phyloP scores from a whole-genome alignment of 2,113 vertebrate genomes.

The Chascanopsetta lugubris region DNA sequence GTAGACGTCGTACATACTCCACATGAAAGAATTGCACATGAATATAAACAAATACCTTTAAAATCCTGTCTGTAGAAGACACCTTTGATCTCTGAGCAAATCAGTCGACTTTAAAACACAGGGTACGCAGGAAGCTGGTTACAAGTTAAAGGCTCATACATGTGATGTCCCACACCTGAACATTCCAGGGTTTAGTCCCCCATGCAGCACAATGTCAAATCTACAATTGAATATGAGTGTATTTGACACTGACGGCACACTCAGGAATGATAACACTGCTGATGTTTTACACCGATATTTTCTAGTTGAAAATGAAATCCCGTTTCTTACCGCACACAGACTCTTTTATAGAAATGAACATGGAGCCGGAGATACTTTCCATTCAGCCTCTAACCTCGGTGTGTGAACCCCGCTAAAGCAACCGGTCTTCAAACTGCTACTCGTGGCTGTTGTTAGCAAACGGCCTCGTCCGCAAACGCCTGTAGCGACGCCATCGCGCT shows the following conservation, averaged over 20 bases:
- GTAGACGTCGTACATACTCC: conserved; percentile 18
- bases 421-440: conserved; percentile 21
- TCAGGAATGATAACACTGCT: conserved; percentile 70
- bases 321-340: conserved; percentile 33
- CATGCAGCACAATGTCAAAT: conserved; percentile 60
- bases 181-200: conserved; percentile 71
- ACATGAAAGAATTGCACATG: conserved; percentile 49
- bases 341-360: conserved; percentile 51
- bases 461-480: conserved; percentile 1
- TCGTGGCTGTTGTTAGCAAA: conserved; percentile 65
- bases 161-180: conserved; percentile 35
- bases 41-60: conserved; percentile 48
- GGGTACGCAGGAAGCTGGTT: conserved; percentile 49
- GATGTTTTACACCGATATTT: conserved; percentile 55
- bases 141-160: conserved; percentile 39
- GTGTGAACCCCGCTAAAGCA: conserved; percentile 27
- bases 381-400: conserved; percentile 35
- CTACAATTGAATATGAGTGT: conserved; percentile 13
- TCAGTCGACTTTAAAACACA: conserved; percentile 57
- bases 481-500: conserved; percentile 9
- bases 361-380: conserved; percentile 33
- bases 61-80: conserved; percentile 12
- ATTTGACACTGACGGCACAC: conserved; percentile 46
- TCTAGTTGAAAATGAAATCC: conserved; percentile 38
- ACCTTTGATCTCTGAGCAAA: conserved; percentile 24